Percentiles rank a stretch among this genome's conserved stretches.
Evolutionary conservation across 2,113 vertebrate species (phyloP).

Genomic region (Odocoileus hemionus): DNA sequence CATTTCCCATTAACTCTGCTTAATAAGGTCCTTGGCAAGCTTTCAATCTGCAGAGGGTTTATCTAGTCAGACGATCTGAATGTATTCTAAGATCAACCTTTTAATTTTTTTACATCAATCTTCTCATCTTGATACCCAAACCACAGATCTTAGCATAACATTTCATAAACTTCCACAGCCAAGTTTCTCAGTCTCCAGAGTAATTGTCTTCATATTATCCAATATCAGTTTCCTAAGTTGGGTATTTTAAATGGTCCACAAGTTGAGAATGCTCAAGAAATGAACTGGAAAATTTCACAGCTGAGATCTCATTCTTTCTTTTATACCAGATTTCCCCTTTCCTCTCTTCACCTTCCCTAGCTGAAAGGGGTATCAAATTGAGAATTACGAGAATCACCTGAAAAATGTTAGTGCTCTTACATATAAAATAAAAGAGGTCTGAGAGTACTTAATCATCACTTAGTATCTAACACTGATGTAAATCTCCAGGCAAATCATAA

Average conservation of each 20-base stretch:
- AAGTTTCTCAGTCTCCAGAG: background rate
- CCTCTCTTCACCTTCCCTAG: background rate
- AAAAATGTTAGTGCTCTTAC: background rate
- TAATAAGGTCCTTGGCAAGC: background rate
- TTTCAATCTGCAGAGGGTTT: background rate
- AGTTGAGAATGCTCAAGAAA: background rate
- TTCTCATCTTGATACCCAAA: background rate
- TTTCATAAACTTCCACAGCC: background rate
- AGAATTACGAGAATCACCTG: background rate
- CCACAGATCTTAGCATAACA: slow-evolving; percentile 10
- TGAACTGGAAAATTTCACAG: background rate
- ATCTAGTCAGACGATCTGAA: background rate
- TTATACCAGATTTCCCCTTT: background rate
- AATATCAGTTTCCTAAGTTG: background rate
- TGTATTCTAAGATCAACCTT: background rate
- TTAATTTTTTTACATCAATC: background rate
- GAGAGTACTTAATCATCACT: background rate
- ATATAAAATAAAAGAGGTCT: background rate
- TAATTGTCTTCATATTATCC: background rate
- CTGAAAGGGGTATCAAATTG: background rate
- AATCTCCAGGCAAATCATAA: background rate
- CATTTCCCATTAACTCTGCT: background rate
- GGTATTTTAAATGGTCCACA: background rate
- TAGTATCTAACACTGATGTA: background rate
- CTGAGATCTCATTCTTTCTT: background rate